phyloP scores from a whole-genome alignment of 23 tunicate species.

The Oikopleura dioica region DNA sequence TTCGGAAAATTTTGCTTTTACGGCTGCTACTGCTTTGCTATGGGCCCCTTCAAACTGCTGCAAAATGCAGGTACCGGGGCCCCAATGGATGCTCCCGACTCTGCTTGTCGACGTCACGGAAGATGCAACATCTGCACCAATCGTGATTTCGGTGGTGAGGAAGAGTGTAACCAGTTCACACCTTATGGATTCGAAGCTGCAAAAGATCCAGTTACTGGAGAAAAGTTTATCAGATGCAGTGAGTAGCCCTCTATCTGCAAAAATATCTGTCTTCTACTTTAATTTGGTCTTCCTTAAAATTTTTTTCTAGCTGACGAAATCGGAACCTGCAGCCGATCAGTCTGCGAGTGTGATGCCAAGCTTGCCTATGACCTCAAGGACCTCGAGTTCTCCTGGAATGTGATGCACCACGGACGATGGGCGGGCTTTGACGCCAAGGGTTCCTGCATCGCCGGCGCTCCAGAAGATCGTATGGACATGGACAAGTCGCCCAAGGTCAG shows the following conservation, averaged over 20 bases:
- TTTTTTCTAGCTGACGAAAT: not conserved
- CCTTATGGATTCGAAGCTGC: not conserved
- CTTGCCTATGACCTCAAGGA: not conserved
- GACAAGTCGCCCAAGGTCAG: no score
- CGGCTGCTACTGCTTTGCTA: not conserved
- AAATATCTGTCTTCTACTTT: no score
- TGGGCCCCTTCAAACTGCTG: not conserved
- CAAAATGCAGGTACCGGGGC: not conserved
- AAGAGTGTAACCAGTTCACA: not conserved
- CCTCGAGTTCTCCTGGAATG: not conserved
- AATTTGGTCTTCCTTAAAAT: no score
- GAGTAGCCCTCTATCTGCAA: no score
- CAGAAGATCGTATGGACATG: no score
- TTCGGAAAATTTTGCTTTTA: conserved; percentile 8
- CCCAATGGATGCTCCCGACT: not conserved
- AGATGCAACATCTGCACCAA: not conserved
- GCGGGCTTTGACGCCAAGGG: not conserved
- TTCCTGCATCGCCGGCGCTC: no score
- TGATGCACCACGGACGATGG: not conserved
- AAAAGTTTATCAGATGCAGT: not conserved
- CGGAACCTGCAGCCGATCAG: not conserved
- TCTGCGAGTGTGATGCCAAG: not conserved
- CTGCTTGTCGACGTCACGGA: not conserved
- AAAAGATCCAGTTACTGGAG: not conserved
- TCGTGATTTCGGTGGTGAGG: not conserved